These are phyloP conservation scores for Coleophora flavipennella DNA, from an alignment of 2,888 invertebrate genomes.

Conservation along the genomic window DNA sequence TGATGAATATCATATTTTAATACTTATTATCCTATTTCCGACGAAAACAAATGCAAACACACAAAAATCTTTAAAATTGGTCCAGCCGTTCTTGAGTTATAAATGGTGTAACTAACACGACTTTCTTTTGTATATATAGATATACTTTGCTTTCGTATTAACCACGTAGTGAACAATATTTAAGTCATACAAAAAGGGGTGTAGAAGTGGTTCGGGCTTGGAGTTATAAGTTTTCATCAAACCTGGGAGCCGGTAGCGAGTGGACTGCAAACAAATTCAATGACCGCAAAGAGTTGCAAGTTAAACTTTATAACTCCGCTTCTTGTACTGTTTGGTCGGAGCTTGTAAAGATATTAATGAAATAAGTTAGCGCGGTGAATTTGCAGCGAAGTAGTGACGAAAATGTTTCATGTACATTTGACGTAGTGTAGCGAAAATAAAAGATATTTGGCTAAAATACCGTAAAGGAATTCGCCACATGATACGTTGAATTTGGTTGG, in stretches of 20 bases:
- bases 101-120: no score
- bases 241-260: constrained; percentile 41
- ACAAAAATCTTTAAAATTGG: no score
- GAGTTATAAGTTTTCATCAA: constrained; percentile 49
- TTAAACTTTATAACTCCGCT: constrained; percentile 34
- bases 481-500: no score
- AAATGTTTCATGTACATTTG: neutral
- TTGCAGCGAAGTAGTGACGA: neutral
- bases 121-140: no score
- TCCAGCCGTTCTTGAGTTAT: no score
- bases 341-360: constrained; percentile 14
- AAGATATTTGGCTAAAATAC: no score
- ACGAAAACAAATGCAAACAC: no score
- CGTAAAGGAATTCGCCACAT: no score
- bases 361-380: neutral
- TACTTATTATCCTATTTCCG: no score
- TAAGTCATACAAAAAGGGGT: constrained; percentile 35
- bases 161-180: neutral
- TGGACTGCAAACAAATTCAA: constrained; percentile 59
- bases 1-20: no score
- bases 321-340: constrained; percentile 16
- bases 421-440: neutral
- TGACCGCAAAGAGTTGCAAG: constrained; percentile 49
- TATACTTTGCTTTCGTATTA: no score
- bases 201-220: constrained; percentile 20